A percentile compares a stretch with the other conserved stretches of the same genome.
Conservation (phyloP, 2,888 invertebrate species). For the Lasioglossum morio region DNA sequence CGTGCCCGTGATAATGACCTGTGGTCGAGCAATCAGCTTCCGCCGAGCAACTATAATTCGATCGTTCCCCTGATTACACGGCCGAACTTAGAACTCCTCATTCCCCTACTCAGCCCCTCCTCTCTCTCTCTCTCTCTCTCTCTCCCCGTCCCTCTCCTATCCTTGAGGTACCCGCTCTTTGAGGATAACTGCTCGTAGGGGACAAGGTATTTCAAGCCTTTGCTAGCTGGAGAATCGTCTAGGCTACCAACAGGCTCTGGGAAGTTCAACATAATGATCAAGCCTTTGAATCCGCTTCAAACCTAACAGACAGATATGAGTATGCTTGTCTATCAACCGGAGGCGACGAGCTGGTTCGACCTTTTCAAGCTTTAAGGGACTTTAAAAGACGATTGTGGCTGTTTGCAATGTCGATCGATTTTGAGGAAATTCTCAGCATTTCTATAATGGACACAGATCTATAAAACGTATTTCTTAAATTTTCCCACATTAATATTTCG, state of each 20-base stretch:
- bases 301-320: neutral
- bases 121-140: neutral
- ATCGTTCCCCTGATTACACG: conserved; percentile 69
- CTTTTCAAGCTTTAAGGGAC: no score
- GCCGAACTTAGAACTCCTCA: conserved; percentile 15
- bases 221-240: neutral
- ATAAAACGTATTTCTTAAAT: no score
- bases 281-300: neutral
- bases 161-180: conserved; percentile 13
- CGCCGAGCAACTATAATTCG: conserved; percentile 66
- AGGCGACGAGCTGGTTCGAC: no score
- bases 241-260: neutral
- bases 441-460: no score
- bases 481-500: no score
- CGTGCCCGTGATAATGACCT: conserved; percentile 57
- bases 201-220: neutral
- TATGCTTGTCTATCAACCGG: no score
- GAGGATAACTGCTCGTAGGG: neutral
- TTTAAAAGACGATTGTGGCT: no score
- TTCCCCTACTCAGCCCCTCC: neutral
- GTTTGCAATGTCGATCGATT: no score
- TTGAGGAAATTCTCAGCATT: no score
- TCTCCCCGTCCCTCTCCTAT: neutral
- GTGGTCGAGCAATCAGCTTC: conserved; percentile 62
- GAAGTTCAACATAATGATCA: neutral